Base-by-base conservation (phyloP, 2,888 invertebrate genomes). In the Nomada ferruginata region DNA sequence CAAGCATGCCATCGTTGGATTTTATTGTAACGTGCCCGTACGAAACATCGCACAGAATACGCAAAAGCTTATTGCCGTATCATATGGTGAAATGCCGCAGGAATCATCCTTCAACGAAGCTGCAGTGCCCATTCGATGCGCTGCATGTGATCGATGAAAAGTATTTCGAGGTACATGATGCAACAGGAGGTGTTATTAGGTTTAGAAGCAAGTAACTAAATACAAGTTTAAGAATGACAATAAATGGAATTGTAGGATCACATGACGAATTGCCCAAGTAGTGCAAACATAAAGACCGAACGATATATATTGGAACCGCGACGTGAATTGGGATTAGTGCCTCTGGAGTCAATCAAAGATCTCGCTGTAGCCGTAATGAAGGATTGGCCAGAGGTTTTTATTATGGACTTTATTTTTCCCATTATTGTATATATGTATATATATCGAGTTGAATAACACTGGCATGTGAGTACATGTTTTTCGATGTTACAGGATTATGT, bases 361-460 rank as follows among this genome's bases (percentile, higher is more conserved):
- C 15, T 76, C 15, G 3, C 11, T 3, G 79, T 36, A 9, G 52
- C 68, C 42, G 9, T 15, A 23, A 76, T 68, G 75, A 0, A 65
- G 44, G 50, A 77, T 36, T 84, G 83, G 79, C 7, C 20, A 0
- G 65, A 77, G 83, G 84, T 83, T 57, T 53, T 10, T 3, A 47
- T 42, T 42, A 2, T 20, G 11, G 52, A 36, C 61, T 42, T 66
- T 3, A n/a, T n/a, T n/a, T 36, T 36, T 36, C 36, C 36, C 18
- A 20, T 53, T n/a, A 53, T n/a, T 53, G 2, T 9, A 15, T 20
- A 15, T 9, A 63, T 1, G 11, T 20, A 29, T 23, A 47, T 70
- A 47, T 23, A 4, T 29, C 50, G n/a, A 63, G 2, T 66, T 42
- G 29, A 5, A 18, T 29, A 15, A 23, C n/a, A 15, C 10, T 18